A percentile compares a stretch with the other conserved stretches of the same genome.
These are phyloP conservation scores for Oreotrochilus melanogaster DNA, from an alignment of 2,113 vertebrate species.

Conservation along the genomic window DNA sequence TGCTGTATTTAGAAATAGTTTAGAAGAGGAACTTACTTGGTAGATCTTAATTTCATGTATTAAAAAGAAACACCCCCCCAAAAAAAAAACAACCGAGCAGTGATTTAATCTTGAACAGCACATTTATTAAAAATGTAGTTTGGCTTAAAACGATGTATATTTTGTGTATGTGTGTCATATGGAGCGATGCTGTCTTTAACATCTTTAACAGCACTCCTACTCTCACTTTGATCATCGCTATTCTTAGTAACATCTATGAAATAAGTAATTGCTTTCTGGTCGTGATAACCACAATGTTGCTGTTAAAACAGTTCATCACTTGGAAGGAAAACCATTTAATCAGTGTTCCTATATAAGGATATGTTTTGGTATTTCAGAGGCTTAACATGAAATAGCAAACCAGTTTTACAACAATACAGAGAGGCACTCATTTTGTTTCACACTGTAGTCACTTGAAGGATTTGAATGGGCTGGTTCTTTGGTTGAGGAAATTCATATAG, in stretches of 20 bases:
- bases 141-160: neutral
- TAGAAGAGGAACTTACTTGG: neutral
- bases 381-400: conserved; percentile 5
- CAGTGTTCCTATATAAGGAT: conserved; percentile 34
- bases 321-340: conserved; percentile 31
- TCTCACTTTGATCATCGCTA: conserved; percentile 49
- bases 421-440: conserved; percentile 48
- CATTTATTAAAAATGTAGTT: conserved; percentile 9
- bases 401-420: neutral
- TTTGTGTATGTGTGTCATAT: neutral
- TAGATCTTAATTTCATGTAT: neutral
- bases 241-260: conserved; percentile 59
- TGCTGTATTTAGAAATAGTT: conserved; percentile 28
- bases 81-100: neutral
- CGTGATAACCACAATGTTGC: conserved; percentile 44
- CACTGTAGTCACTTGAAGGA: conserved; percentile 57
- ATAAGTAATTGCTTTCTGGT: conserved; percentile 58
- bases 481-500: conserved; percentile 29
- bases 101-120: neutral
- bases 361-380: conserved; percentile 16
- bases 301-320: conserved; percentile 43
- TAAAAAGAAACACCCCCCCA: neutral
- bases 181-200: neutral
- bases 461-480: conserved; percentile 33
- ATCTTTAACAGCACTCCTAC: conserved; percentile 45